Base-by-base conservation (phyloP, 2,113 vertebrate species). In the Gallinago paraguaiae region DNA sequence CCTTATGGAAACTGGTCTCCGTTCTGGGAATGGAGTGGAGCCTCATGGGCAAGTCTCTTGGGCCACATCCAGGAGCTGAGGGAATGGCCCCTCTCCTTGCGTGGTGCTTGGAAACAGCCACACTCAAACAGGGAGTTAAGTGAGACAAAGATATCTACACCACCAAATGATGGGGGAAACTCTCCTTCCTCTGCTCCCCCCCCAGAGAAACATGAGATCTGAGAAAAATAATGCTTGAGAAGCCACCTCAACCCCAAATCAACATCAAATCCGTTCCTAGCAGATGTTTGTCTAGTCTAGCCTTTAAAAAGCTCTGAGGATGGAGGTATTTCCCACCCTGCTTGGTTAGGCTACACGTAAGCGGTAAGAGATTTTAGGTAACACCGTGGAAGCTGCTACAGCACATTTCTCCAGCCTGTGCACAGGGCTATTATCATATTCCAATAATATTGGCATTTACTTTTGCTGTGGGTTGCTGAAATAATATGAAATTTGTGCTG, bases 401-500 rank as follows among this genome's bases (percentile, higher is more conserved):
- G 71, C 48, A 81, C 35, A 28, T 56, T 80, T 35, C 51, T 46
- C 82, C 68, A 86, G 82, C 24, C 60, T 74, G 39, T 51, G 75
- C 79, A 82, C 30, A 31, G 46, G 27, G 10, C n/a, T 88, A 3
- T 90, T 91, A 64, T 35, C 87, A 61, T 74, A 65, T 64, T 60
- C 92, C 82, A 92, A 33, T 60, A 57, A 75, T 72, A 72, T 14
- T 86, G 59, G 68, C 59, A 89, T 92, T 88, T 65, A 27, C 56
- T 88, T 90, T 56, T 90, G 59, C 78, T 90, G 53, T 48, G 72
- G 35, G 10, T 81, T 92, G 83, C 90, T 95, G 70, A 86, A 83
- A 48, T 85, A 79, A 85, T 70, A 82, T 25, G 90, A 91, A 96
- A 89, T 93, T 67, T 35, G 59, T 64, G 77, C 63, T 91, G 88